Percentiles rank a stretch among this genome's conserved stretches.
Evolutionary conservation across 2,888 invertebrate species (phyloP).

Genomic region (Eurois occulta): DNA sequence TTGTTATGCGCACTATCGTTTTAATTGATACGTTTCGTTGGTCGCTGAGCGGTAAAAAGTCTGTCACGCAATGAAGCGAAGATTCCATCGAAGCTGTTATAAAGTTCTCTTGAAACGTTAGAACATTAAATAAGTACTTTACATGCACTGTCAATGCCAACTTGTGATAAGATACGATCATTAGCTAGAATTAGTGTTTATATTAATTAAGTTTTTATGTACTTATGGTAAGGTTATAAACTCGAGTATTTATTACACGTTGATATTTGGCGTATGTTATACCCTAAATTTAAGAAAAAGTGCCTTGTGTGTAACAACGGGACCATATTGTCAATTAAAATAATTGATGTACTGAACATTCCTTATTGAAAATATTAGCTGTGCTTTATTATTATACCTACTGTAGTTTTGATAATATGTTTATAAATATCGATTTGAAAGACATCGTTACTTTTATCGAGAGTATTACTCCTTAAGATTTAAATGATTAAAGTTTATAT

Average conservation of each 20-base stretch:
- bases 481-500: conserved; percentile 86
- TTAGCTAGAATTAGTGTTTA: conserved; percentile 69
- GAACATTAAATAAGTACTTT: conserved; percentile 44
- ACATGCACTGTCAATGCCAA: conserved; percentile 72
- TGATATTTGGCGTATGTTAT: conserved; percentile 70
- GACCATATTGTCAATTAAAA: conserved; percentile 83
- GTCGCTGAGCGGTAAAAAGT: conserved; percentile 27
- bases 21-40: conserved; percentile 43
- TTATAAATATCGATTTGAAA: conserved; percentile 79
- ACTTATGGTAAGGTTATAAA: conserved; percentile 80
- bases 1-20: conserved; percentile 51
- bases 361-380: conserved; percentile 81
- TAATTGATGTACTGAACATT: conserved; percentile 87
- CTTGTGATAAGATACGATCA: conserved; percentile 79
- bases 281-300: conserved; percentile 74
- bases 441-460: conserved; percentile 85
- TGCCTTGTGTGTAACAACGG: conserved; percentile 84
- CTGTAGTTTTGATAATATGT: conserved; percentile 80
- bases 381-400: conserved; percentile 75
- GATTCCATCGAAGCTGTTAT: conserved; percentile 36
- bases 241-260: conserved; percentile 77
- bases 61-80: conserved; percentile 33
- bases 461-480: conserved; percentile 86
- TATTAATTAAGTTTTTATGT: conserved; percentile 72
- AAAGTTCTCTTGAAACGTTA: conserved; percentile 35